phyloP scores from a whole-genome alignment of 2,113 vertebrate genomes.

The Isichthys henryi region DNA sequence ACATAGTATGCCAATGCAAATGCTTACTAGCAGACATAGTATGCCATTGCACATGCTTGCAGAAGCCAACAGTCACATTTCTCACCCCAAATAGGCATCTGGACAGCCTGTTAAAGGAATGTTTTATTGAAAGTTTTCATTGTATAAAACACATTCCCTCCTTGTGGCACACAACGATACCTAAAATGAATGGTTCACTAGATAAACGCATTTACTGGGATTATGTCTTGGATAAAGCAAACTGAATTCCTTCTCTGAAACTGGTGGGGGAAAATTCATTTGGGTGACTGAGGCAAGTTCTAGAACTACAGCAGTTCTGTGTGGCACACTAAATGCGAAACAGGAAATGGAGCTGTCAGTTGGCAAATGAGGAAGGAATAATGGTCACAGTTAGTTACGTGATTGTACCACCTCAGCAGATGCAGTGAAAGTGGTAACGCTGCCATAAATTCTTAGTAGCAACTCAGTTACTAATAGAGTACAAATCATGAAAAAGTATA shows the following conservation, averaged over 20 bases:
- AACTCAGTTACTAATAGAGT: neutral
- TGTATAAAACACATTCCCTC: neutral
- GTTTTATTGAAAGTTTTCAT: neutral
- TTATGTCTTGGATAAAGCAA: neutral
- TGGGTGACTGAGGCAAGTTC: conserved; percentile 41
- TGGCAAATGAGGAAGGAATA: conserved; percentile 22
- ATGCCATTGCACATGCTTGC: neutral
- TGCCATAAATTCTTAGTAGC: neutral
- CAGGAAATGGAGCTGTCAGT: conserved; percentile 43
- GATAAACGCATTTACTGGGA: neutral
- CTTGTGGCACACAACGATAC: neutral
- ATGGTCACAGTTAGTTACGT: conserved; percentile 25
- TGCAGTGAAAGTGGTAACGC: neutral
- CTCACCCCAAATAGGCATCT: neutral
- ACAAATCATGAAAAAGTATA: neutral
- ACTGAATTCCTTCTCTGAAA: conserved; percentile 3
- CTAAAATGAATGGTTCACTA: neutral
- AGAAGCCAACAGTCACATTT: neutral
- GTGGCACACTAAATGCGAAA: conserved; percentile 38
- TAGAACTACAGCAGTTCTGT: neutral
- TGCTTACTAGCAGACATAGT: too few relatives aligned
- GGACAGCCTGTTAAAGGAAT: neutral
- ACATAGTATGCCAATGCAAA: too few relatives aligned
- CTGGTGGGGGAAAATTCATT: conserved; percentile 20
- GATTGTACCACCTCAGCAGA: neutral